Percentiles rank a stretch among this genome's conserved stretches.
Conservation (phyloP, 2,888 invertebrate genomes). For the Disparrhopalites patrizii region DNA sequence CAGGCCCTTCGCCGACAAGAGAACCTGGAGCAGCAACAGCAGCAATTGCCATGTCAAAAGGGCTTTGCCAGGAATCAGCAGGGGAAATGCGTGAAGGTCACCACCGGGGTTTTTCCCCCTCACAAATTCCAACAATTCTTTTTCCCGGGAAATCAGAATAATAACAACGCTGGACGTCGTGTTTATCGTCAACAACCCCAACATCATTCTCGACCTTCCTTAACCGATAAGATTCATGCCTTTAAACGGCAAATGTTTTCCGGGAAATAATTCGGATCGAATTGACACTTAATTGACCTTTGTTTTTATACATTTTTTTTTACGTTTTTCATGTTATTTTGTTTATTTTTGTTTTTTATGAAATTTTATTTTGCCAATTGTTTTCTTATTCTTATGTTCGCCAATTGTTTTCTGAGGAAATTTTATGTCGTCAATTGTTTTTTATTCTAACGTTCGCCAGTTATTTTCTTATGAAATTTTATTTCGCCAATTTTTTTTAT, state of each 20-base stretch:
- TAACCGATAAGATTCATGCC: neutral
- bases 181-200: neutral
- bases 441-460: no score
- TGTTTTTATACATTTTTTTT: no score
- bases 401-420: no score
- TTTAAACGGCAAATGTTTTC: neutral
- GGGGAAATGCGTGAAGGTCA: constrained; percentile 7
- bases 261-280: no score
- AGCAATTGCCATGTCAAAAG: neutral
- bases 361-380: no score
- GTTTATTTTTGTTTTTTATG: no score
- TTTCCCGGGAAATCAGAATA: neutral
- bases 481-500: no score
- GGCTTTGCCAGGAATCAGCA: neutral
- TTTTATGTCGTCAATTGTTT: no score
- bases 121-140: neutral
- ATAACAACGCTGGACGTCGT: neutral
- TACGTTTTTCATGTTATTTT: no score
- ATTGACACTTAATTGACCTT: no score
- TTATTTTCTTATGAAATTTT: no score
- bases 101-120: neutral
- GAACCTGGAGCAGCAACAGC: neutral
- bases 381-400: no score
- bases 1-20: neutral
- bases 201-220: neutral